Conservation (phyloP, 1,140 invertebrate genomes). For the Steinernema feltiae region DNA sequence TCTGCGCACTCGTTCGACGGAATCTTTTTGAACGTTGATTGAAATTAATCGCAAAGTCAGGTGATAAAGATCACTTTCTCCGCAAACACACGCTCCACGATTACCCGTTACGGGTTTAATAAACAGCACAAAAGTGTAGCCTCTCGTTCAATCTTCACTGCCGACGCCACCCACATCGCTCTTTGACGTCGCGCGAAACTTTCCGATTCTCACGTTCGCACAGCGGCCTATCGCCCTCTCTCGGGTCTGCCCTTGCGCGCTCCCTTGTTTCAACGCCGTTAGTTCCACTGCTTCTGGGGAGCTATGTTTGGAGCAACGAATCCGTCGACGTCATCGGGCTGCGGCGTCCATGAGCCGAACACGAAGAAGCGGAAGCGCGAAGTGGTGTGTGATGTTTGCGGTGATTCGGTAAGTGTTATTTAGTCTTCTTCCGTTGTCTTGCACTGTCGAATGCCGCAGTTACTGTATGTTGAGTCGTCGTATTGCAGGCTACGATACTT, state of each 20-base stretch:
- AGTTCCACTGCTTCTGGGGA: neutral
- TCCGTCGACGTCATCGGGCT: neutral
- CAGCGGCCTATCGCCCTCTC: neutral
- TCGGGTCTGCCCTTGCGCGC: neutral
- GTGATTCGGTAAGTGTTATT: slow-evolving; percentile 38
- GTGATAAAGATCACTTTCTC: neutral
- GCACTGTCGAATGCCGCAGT: too few relatives aligned
- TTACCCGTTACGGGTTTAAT: neutral
- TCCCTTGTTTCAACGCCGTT: neutral
- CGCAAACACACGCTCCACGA: neutral
- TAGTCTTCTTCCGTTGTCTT: slow-evolving; percentile 14
- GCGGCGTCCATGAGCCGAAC: neutral
- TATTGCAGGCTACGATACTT: too few relatives aligned
- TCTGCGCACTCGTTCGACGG: too few relatives aligned
- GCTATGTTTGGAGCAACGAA: neutral
- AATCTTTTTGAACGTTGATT: neutral
- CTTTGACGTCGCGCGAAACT: slow-evolving; percentile 2
- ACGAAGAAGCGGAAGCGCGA: slow-evolving; percentile 2
- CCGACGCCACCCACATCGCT: neutral
- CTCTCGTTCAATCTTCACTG: neutral
- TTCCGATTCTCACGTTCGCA: slow-evolving; percentile 9
- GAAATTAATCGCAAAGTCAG: neutral
- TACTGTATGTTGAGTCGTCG: too few relatives aligned
- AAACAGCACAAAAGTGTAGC: neutral
- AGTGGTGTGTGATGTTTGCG: slow-evolving; percentile 41